These are phyloP conservation scores for Heteromormyrus szaboi DNA, from an alignment of 2,797 vertebrate genomes.

Conservation along the genomic window DNA sequence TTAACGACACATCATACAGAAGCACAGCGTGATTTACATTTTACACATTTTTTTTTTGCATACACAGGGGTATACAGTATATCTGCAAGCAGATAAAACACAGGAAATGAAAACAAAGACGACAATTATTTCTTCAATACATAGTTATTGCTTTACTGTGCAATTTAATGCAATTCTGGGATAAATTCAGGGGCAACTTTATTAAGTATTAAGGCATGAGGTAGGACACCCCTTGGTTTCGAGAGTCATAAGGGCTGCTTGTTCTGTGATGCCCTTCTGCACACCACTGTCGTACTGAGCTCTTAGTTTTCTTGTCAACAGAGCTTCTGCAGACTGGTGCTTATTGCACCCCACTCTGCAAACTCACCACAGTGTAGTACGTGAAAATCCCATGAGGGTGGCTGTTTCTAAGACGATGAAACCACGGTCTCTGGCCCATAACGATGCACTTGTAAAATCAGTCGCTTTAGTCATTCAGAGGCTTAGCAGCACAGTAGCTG, in stretches of 20 bases:
- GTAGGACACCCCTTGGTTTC: not conserved
- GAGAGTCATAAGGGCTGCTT: not conserved
- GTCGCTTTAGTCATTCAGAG: not conserved
- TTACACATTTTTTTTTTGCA: constrained; percentile 15
- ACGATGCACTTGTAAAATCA: not conserved
- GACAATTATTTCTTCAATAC: not conserved
- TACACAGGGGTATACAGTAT: constrained; percentile 12
- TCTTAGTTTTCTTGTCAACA: not conserved
- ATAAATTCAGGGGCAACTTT: not conserved
- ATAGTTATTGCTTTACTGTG: not conserved
- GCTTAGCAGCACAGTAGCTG: not conserved
- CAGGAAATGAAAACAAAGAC: not conserved
- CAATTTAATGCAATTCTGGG: not conserved
- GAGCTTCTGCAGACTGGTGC: not conserved
- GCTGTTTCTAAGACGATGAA: not conserved
- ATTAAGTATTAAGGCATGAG: not conserved
- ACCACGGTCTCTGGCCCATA: not conserved
- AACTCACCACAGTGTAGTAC: not conserved
- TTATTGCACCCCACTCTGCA: not conserved
- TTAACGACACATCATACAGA: constrained; percentile 35
- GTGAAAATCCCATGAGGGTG: not conserved
- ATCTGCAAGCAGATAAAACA: constrained; percentile 26
- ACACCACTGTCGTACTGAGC: not conserved
- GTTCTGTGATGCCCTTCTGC: not conserved
- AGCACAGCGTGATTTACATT: constrained; percentile 36